Evolutionary conservation across 2,113 vertebrate species (phyloP).

Genomic region (Electrona antarctica): DNA sequence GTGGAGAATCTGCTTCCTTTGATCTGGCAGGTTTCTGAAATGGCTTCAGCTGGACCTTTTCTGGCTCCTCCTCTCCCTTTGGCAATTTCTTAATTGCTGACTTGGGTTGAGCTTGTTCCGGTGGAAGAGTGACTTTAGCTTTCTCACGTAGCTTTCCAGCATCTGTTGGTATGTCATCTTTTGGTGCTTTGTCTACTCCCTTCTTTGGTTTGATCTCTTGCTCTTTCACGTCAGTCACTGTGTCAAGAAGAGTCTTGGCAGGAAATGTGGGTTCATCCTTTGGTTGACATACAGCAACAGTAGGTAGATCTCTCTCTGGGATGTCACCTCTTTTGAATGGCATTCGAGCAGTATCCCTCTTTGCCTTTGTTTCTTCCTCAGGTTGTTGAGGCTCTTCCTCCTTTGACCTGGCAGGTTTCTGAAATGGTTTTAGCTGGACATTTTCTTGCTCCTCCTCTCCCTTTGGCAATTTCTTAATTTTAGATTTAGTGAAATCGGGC

Average conservation of each 20-base stretch:
- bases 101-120: too few species aligned
- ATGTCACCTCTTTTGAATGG: constrained; percentile 33
- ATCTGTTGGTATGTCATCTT: constrained; percentile 36
- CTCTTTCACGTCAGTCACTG: constrained; percentile 24
- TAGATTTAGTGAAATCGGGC: constrained; percentile 56
- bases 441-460: constrained; percentile 52
- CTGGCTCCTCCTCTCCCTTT: constrained; percentile 53
- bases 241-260: neutral
- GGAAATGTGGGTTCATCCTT: constrained; percentile 15
- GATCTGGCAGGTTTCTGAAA: constrained; percentile 59
- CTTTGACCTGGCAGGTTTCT: constrained; percentile 51
- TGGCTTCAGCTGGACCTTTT: constrained; percentile 63
- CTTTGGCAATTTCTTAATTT: constrained; percentile 60
- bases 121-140: constrained; percentile 24
- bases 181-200: constrained; percentile 24
- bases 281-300: constrained; percentile 12
- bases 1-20: constrained; percentile 23
- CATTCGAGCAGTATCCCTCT: constrained; percentile 18
- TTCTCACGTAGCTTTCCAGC: constrained; percentile 26
- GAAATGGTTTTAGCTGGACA: constrained; percentile 66
- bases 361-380: constrained; percentile 32
- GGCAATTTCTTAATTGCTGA: constrained; percentile 30
- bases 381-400: constrained; percentile 24
- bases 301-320: constrained; percentile 33
- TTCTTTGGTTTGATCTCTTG: constrained; percentile 17